These are phyloP conservation scores for Copsychus sechellarum DNA, from an alignment of 2,113 vertebrate genomes.

Conservation along the genomic window DNA sequence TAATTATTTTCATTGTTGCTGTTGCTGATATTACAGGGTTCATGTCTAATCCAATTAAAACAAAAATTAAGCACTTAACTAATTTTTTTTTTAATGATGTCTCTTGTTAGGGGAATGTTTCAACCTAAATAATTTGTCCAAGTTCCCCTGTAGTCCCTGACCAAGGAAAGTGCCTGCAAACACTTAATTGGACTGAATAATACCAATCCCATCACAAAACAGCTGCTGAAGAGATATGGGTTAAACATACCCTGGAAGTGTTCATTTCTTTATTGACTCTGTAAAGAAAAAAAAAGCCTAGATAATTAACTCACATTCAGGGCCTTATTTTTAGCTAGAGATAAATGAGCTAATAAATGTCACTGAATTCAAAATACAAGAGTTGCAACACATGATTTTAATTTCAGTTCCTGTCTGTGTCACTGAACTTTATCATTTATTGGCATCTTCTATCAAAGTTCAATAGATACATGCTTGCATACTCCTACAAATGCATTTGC, in stretches of 20 bases:
- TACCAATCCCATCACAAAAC: not conserved
- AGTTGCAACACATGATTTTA: not conserved
- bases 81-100: not conserved
- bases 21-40: not conserved
- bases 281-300: not conserved
- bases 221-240: not conserved
- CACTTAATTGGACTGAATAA: not conserved
- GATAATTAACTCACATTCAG: not conserved
- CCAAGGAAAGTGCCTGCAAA: not conserved
- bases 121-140: not conserved
- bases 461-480: not conserved
- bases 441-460: conserved; percentile 3
- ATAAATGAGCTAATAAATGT: not conserved
- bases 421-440: conserved; percentile 9
- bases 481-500: not conserved
- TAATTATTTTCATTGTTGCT: not conserved
- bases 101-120: not conserved
- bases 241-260: not conserved
- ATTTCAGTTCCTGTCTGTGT: not conserved
- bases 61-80: not conserved
- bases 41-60: not conserved
- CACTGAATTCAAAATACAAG: not conserved
- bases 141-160: not conserved
- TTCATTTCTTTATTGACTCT: not conserved
- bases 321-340: not conserved